These are phyloP conservation scores for Autographa gamma DNA, from an alignment of 2,888 invertebrate genomes.

Conservation along the genomic window DNA sequence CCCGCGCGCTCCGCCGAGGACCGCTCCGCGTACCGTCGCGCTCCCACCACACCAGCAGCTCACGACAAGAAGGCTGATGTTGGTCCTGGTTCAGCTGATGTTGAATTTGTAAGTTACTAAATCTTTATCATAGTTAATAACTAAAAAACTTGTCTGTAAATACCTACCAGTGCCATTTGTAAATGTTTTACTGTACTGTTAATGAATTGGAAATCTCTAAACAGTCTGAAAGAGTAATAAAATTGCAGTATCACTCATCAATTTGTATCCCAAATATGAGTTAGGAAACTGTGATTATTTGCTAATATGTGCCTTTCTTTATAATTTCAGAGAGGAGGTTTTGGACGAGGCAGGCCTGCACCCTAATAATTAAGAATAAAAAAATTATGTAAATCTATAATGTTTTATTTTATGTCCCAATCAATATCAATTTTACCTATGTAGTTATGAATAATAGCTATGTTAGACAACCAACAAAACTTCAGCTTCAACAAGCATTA, in stretches of 20 bases:
- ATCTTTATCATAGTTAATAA: not conserved
- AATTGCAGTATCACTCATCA: too few relatives aligned
- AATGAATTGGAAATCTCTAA: too few relatives aligned
- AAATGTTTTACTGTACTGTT: too few relatives aligned
- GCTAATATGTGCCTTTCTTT: conserved; percentile 49
- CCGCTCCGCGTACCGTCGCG: conserved; percentile 94
- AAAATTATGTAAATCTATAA: conserved; percentile 60
- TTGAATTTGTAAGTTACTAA: conserved; percentile 93
- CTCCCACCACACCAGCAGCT: conserved; percentile 90
- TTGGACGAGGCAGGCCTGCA: conserved; percentile 92
- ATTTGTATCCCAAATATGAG: too few relatives aligned
- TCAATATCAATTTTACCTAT: too few relatives aligned
- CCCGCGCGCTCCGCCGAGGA: conserved; percentile 95
- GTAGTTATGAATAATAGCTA: too few relatives aligned
- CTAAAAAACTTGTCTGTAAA: too few relatives aligned
- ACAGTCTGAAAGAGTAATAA: too few relatives aligned
- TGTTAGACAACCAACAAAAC: too few relatives aligned
- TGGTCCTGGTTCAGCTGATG: conserved; percentile 97
- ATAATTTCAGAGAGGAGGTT: conserved; percentile 93
- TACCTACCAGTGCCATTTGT: too few relatives aligned
- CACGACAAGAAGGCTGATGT: conserved; percentile 99
- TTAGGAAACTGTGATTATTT: not conserved
- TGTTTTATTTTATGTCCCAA: conserved; percentile 22
- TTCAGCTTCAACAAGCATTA: too few relatives aligned
- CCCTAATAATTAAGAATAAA: conserved; percentile 84